These are phyloP conservation scores for Rhabdomys pumilio DNA, from an alignment of 2,797 vertebrate species.

Conservation along the genomic window DNA sequence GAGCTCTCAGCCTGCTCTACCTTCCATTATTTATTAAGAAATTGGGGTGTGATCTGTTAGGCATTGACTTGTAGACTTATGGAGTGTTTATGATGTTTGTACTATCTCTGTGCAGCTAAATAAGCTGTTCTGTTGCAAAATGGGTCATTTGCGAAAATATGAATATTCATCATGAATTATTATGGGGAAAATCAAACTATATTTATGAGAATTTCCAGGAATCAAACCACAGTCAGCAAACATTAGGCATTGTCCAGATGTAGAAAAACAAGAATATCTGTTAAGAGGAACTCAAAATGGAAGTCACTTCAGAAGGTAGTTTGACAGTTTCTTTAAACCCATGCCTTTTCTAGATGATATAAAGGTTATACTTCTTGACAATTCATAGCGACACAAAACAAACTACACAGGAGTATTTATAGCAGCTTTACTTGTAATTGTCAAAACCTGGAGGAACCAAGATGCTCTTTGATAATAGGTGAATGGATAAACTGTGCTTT, in stretches of 20 bases:
- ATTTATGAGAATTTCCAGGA: not conserved
- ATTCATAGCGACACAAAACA: too few relatives aligned
- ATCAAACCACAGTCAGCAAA: not conserved
- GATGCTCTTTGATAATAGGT: not conserved
- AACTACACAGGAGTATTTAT: not conserved
- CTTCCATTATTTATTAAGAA: constrained; percentile 51
- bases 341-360: not conserved
- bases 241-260: not conserved
- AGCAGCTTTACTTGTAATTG: not conserved
- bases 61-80: constrained; percentile 30
- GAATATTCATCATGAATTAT: constrained; percentile 3
- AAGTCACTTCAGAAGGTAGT: not conserved
- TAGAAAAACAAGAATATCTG: not conserved
- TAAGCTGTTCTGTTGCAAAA: not conserved
- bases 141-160: constrained; percentile 48
- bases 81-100: not conserved
- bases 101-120: not conserved
- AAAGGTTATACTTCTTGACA: not conserved
- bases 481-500: not conserved
- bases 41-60: not conserved
- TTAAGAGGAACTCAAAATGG: not conserved
- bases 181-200: not conserved
- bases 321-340: not conserved
- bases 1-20: not conserved
- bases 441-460: not conserved